These are phyloP conservation scores for Solea senegalensis DNA, from an alignment of 2,113 vertebrate genomes.

Conservation along the genomic window DNA sequence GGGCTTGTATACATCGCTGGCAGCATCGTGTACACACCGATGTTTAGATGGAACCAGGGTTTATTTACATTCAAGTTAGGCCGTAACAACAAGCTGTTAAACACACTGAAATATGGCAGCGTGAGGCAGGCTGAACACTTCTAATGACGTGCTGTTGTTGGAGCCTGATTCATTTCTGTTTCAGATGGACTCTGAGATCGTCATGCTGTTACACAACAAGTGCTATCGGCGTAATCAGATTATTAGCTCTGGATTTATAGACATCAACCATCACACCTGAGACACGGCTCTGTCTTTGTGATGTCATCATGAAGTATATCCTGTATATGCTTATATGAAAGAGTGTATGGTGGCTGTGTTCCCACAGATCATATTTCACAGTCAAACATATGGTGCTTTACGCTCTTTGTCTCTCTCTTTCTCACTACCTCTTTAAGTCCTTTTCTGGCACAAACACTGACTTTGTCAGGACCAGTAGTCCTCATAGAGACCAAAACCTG, in stretches of 20 bases:
- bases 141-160: constrained; percentile 6
- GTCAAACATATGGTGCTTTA: too few relatives aligned
- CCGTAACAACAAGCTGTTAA: constrained; percentile 44
- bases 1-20: constrained; percentile 40
- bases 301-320: constrained; percentile 15
- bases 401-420: too few relatives aligned
- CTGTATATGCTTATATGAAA: constrained; percentile 16
- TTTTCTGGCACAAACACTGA: too few relatives aligned
- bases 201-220: not conserved
- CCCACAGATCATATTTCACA: not conserved
- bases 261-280: not conserved
- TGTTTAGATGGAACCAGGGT: constrained; percentile 50
- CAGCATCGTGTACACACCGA: constrained; percentile 48
- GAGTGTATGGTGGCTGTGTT: constrained; percentile 1
- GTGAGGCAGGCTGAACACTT: constrained; percentile 8
- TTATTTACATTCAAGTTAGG: constrained; percentile 49
- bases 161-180: not conserved
- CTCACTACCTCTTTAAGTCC: too few relatives aligned
- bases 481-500: too few relatives aligned
- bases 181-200: not conserved
- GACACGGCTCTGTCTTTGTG: not conserved
- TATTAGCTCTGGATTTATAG: not conserved
- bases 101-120: constrained; percentile 40
- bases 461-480: too few relatives aligned
- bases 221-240: not conserved